A percentile compares a stretch with the other conserved stretches of the same genome.
These are phyloP conservation scores for Hystrix brachyura DNA, from an alignment of 2,113 vertebrate species.

Conservation along the genomic window DNA sequence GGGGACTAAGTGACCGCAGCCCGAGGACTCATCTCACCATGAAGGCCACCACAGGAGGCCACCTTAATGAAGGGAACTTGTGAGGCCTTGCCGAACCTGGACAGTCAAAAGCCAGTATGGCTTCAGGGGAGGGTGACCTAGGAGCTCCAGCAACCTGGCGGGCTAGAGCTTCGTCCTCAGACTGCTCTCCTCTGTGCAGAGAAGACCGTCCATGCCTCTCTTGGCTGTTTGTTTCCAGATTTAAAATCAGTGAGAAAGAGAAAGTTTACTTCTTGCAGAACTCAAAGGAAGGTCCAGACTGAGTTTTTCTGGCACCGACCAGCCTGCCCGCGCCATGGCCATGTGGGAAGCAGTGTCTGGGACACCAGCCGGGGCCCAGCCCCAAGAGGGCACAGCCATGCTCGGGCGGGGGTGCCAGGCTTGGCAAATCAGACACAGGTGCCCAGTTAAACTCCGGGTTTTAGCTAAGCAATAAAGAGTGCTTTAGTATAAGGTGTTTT, in stretches of 20 bases:
- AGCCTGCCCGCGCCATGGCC: background rate
- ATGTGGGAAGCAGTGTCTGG: background rate
- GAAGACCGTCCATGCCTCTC: background rate
- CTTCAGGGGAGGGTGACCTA: background rate
- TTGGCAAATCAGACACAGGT: background rate
- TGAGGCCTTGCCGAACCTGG: background rate
- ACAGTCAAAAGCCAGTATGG: background rate
- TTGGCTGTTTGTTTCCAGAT: background rate
- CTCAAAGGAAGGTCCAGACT: background rate
- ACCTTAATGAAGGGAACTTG: too few relatives aligned
- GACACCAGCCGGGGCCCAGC: too few relatives aligned
- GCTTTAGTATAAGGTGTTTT: background rate
- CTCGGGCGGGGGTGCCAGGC: background rate
- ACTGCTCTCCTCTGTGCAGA: background rate
- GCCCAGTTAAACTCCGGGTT: background rate
- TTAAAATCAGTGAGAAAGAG: background rate
- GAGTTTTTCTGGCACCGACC: background rate
- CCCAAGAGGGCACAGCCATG: rapidly evolving
- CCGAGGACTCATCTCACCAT: background rate
- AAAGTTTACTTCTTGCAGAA: background rate
- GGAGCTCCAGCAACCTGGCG: rapidly evolving
- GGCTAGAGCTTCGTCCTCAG: background rate
- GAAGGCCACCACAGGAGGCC: background rate
- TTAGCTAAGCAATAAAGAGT: background rate
- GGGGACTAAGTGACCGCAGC: background rate